A percentile compares a stretch with the other conserved stretches of the same genome.
Conservation (phyloP, 2,797 vertebrate genomes). For the Sebastiscus albofasciatus region DNA sequence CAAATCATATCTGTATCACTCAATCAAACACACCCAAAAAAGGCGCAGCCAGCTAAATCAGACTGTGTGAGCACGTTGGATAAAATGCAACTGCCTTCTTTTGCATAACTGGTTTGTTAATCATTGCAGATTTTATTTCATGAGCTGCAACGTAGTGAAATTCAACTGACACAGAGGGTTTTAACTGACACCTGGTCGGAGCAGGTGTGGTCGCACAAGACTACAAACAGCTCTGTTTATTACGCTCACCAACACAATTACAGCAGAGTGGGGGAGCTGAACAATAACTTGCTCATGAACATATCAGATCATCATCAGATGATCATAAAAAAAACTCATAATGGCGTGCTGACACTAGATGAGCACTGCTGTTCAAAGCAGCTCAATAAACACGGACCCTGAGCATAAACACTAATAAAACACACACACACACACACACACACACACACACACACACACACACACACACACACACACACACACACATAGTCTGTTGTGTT, state of each 20-base stretch:
- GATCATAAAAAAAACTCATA: neutral
- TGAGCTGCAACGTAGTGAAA: neutral
- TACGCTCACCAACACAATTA: neutral
- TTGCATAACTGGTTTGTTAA: conserved; percentile 5
- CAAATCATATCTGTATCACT: conserved; percentile 9
- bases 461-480: neutral
- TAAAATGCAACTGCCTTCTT: neutral
- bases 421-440: neutral
- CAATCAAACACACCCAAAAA: conserved; percentile 33
- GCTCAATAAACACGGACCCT: neutral
- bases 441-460: neutral
- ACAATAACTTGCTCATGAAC: neutral
- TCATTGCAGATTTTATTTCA: conserved; percentile 4
- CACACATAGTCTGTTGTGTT: conserved; percentile 54
- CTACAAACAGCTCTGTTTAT: neutral
- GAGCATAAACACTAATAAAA: neutral
- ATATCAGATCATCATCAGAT: neutral
- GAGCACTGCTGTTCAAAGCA: neutral
- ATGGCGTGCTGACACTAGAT: neutral
- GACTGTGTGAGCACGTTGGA: neutral
- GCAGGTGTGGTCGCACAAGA: conserved; percentile 11
- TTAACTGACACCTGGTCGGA: neutral
- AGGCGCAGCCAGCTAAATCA: neutral
- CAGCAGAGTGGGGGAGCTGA: neutral
- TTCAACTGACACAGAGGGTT: neutral